Evolutionary conservation across 1,140 invertebrate species (phyloP).

Genomic region (Drosophila tropicalis): DNA sequence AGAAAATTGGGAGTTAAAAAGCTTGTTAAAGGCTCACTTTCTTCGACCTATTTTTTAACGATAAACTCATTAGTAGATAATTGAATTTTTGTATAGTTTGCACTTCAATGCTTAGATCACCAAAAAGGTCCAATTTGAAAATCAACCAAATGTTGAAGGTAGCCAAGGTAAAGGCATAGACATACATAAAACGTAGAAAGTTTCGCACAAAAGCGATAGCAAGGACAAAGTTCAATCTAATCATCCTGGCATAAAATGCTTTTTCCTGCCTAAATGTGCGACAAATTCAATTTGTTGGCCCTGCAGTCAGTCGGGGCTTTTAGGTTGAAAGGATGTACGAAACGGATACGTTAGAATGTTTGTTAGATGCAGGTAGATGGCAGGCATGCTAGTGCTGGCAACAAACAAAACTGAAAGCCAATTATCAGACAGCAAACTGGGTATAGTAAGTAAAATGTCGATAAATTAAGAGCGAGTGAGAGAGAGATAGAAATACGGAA

Average conservation of each 20-base stretch:
- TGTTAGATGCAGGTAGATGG: neutral
- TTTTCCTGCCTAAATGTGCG: constrained; percentile 58
- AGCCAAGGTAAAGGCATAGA: constrained; percentile 15
- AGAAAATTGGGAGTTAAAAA: no score
- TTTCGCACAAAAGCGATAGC: constrained; percentile 15
- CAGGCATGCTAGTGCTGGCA: constrained; percentile 28
- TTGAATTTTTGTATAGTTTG: neutral
- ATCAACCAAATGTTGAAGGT: neutral
- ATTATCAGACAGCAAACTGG: constrained; percentile 39
- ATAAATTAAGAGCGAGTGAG: neutral
- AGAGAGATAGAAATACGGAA: neutral
- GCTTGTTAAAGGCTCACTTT: no score
- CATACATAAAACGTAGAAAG: constrained; percentile 4
- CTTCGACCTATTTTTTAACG: no score
- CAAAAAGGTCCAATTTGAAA: neutral
- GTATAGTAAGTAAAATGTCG: constrained; percentile 6
- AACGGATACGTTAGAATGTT: constrained; percentile 26
- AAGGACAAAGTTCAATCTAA: constrained; percentile 42
- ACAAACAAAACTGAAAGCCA: constrained; percentile 58
- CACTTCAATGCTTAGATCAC: neutral
- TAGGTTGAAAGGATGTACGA: neutral
- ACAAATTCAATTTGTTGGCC: constrained; percentile 68
- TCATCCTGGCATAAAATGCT: constrained; percentile 48
- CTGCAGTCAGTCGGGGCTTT: constrained; percentile 13
- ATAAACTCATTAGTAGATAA: no score